Percentiles rank a stretch among this genome's conserved stretches.
These are phyloP conservation scores for Drepanosiphum platanoidis DNA, from an alignment of 2,888 invertebrate species.

Conservation along the genomic window DNA sequence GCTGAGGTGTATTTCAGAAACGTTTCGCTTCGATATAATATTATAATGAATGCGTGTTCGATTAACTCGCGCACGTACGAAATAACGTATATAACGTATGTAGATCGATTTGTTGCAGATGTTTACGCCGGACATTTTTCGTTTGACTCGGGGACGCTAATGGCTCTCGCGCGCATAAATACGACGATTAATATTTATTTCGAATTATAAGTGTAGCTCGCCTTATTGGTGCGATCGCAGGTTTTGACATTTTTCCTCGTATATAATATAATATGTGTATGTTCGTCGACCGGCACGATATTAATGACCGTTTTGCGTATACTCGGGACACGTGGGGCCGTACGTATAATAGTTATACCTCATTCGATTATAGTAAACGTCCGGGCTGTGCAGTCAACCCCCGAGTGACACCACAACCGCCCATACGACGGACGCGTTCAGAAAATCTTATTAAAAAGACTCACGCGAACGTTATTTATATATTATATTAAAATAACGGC, in stretches of 20 bases:
- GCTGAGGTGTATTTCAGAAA: too few relatives aligned
- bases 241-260: too few relatives aligned
- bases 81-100: too few relatives aligned
- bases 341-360: background rate
- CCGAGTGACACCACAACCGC: background rate
- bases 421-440: background rate
- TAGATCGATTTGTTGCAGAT: background rate
- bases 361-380: background rate
- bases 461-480: too few relatives aligned
- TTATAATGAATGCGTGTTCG: too few relatives aligned
- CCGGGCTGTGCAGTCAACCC: background rate
- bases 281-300: background rate
- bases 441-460: too few relatives aligned
- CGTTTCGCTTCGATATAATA: too few relatives aligned
- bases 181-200: too few relatives aligned
- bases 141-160: background rate
- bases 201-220: too few relatives aligned
- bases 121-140: background rate
- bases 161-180: too few relatives aligned
- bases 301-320: conserved; percentile 27
- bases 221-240: too few relatives aligned
- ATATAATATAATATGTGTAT: background rate
- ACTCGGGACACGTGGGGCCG: background rate
- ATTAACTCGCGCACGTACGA: background rate
- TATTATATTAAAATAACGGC: conserved; percentile 25